Evolutionary conservation across 2,888 invertebrate species (phyloP), one percentile per base, ranked within the genome.

Genomic region (Arrhopalites spinosus): DNA sequence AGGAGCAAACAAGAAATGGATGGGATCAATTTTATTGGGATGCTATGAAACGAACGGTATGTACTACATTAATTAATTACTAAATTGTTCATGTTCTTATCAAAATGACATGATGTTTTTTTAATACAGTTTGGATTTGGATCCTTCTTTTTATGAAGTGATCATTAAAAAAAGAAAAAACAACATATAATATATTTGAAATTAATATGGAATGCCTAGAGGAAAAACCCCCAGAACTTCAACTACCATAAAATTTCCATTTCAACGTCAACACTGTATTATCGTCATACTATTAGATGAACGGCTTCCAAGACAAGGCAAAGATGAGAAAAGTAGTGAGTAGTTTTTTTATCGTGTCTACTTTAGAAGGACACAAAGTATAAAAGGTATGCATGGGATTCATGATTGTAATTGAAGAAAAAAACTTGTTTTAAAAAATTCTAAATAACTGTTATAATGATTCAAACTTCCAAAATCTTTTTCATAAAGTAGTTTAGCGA

Each of bases 11-110:
- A 50, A 89, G 88, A 83, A 89, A 90, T 77, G 98, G 98, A 84
- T 98, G 98, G 98, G 90, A 92, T 79, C 89, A 92, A 76, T 95
- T 97, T 87, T 99, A 98, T 86, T 97, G 96, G 91, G 92, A 94
- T 84, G 91, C 95, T 83, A 96, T 99, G 86, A 96, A 95, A 85
- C 90, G 93, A 78, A 92, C 93, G 0, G 36, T 36, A 36, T 36
- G 36, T 36, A 7, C 11, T 36, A 36, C 11, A 36, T 36, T 36
- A 7, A 36, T 3, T 11, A 36, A 36, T 36, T 36, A 36, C 11
- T 36, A 36, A n/a, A n/a, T n/a, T 36, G 3, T 36, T 36, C 36
- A 36, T 36, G 3, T 36, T 36, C 5, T 36, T 36, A 7, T 36
- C 36, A n/a, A n/a, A n/a, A n/a, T n/a, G n/a, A n/a, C n/a, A n/a